These are phyloP conservation scores for Dissostichus mawsoni DNA, from an alignment of 2,113 vertebrate genomes.

Conservation along the genomic window DNA sequence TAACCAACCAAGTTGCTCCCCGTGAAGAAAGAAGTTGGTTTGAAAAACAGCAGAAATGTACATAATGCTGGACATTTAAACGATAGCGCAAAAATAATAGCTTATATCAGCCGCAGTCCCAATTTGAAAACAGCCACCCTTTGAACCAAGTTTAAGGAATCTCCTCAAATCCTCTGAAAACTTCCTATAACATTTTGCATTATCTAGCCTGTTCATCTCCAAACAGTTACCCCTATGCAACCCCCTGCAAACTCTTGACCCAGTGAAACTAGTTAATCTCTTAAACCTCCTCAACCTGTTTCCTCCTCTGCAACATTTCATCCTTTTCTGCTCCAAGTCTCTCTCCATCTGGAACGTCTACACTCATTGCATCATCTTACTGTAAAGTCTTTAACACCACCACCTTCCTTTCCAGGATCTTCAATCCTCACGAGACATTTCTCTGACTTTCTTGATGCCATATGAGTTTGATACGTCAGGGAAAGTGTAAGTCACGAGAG, in stretches of 20 bases:
- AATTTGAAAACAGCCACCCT: neutral
- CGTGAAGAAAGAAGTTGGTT: too few relatives aligned
- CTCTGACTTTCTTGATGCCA: neutral
- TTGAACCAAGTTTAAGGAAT: neutral
- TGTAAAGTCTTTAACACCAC: slow-evolving; percentile 33
- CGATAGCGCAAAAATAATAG: neutral
- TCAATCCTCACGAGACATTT: slow-evolving; percentile 3
- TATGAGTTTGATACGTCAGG: slow-evolving; percentile 24
- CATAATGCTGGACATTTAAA: too few relatives aligned
- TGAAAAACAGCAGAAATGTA: too few relatives aligned
- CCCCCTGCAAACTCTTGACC: slow-evolving; percentile 48
- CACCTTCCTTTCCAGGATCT: slow-evolving; percentile 14
- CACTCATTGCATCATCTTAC: slow-evolving; percentile 28
- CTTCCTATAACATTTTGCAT: slow-evolving; percentile 22
- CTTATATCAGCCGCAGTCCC: neutral
- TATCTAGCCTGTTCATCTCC: slow-evolving; percentile 12
- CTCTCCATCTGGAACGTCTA: slow-evolving; percentile 40
- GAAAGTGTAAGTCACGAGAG: slow-evolving; percentile 2
- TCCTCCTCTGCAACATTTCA: slow-evolving; percentile 51
- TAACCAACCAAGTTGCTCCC: too few relatives aligned
- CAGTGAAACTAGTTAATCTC: slow-evolving; percentile 59
- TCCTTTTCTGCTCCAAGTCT: slow-evolving; percentile 45
- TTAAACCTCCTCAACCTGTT: slow-evolving; percentile 51
- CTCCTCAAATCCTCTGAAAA: neutral
- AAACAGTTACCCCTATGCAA: slow-evolving; percentile 25